A percentile compares a stretch with the other conserved stretches of the same genome.
Conservation (phyloP, 2,797 vertebrate species). For the Anguilla megastoma region DNA sequence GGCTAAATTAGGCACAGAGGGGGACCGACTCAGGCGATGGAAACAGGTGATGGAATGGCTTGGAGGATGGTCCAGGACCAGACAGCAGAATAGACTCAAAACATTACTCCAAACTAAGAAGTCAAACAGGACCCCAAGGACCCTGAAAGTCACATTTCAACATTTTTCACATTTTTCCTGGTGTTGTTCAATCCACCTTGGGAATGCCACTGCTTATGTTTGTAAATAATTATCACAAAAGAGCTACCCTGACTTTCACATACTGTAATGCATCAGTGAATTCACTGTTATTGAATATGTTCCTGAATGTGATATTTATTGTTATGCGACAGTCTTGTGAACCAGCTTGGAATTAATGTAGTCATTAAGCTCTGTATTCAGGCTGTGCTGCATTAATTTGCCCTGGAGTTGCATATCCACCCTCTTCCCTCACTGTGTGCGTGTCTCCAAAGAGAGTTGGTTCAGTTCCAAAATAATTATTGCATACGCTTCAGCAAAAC, state of each 20-base stretch:
- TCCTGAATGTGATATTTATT: not conserved
- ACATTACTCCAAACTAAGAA: not conserved
- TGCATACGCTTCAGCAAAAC: not conserved
- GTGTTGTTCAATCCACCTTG: not conserved
- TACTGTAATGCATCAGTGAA: not conserved
- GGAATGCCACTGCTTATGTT: not conserved
- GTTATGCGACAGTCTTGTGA: not conserved
- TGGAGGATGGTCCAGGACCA: not conserved
- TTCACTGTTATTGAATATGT: not conserved
- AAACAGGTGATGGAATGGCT: not conserved
- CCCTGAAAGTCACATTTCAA: not conserved
- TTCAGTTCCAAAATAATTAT: not conserved
- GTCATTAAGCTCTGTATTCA: not conserved
- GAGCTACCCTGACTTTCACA: not conserved
- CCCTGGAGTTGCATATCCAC: not conserved
- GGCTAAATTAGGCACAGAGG: not conserved
- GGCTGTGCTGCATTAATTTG: not conserved
- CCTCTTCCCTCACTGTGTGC: not conserved
- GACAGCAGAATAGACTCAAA: not conserved
- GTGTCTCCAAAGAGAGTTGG: not conserved
- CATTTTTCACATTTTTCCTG: not conserved
- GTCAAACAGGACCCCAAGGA: not conserved
- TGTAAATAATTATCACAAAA: not conserved
- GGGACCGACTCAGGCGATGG: not conserved
- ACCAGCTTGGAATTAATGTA: not conserved